phyloP scores from a whole-genome alignment of 1,140 invertebrate species.

The Sarcophaga bullata region DNA sequence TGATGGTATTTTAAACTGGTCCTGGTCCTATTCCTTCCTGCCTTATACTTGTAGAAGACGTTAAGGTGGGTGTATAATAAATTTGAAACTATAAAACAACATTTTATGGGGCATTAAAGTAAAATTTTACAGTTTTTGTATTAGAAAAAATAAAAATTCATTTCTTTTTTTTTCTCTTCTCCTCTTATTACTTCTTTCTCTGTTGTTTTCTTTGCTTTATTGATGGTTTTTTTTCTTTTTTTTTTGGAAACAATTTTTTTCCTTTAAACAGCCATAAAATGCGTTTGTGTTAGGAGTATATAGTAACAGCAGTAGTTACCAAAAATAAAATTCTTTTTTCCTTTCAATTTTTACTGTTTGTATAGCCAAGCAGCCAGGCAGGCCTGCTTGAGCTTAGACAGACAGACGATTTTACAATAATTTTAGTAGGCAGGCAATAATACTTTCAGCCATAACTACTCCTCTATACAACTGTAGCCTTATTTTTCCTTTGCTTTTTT shows the following conservation, averaged over 20 bases:
- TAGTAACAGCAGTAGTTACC: not conserved
- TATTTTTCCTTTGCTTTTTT: not conserved
- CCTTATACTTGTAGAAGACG: too few species aligned
- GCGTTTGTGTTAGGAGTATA: not conserved
- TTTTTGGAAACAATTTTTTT: too few species aligned
- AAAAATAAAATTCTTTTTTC: too few species aligned
- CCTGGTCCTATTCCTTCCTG: too few species aligned
- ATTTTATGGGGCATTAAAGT: constrained; percentile 41
- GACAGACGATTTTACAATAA: constrained; percentile 11
- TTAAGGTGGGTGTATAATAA: constrained; percentile 29
- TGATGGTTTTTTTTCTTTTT: too few species aligned
- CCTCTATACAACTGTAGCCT: not conserved
- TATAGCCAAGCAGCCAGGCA: too few species aligned
- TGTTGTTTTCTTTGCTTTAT: too few species aligned
- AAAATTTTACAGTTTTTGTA: constrained; percentile 39
- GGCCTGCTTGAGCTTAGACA: too few species aligned
- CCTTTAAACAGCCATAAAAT: constrained; percentile 37
- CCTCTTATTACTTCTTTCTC: too few species aligned
- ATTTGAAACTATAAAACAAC: constrained; percentile 41
- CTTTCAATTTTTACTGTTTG: too few species aligned
- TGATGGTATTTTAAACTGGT: not conserved
- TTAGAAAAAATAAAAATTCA: constrained; percentile 23
- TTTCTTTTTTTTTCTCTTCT: not conserved
- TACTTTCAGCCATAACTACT: constrained; percentile 30
- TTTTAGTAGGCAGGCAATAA: constrained; percentile 35